phyloP scores from a whole-genome alignment of 2,888 invertebrate species.

The Hanleya hanleyi region DNA sequence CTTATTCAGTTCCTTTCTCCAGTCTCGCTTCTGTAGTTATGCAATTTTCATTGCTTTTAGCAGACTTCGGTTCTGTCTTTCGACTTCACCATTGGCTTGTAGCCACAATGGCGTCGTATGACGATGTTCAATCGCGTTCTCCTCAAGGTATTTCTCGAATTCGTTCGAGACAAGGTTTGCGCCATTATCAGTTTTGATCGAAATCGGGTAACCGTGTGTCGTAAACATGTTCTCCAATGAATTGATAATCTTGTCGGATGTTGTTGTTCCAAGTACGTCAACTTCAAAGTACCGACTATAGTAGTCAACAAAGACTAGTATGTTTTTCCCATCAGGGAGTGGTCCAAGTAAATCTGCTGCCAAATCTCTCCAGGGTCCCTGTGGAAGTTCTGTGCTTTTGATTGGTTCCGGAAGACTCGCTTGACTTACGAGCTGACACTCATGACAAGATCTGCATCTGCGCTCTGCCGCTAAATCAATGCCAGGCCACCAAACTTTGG shows the following conservation, averaged over 20 bases:
- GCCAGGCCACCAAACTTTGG: conserved; percentile 20
- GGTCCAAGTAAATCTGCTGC: conserved; percentile 39
- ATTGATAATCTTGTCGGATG: conserved; percentile 33
- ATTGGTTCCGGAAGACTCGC: conserved; percentile 24
- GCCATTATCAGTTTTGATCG: conserved; percentile 39
- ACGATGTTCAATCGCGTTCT: conserved; percentile 34
- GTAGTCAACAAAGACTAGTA: conserved; percentile 43
- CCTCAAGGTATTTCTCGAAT: conserved; percentile 30
- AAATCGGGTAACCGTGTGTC: conserved; percentile 33
- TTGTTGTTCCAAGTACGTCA: conserved; percentile 24
- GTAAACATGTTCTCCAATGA: conserved; percentile 36
- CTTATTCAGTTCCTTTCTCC: conserved; percentile 14
- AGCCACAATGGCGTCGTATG: conserved; percentile 34
- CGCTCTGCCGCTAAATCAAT: background rate
- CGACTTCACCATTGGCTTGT: conserved; percentile 40
- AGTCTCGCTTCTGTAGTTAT: conserved; percentile 23
- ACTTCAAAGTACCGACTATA: conserved; percentile 42
- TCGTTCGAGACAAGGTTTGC: conserved; percentile 32
- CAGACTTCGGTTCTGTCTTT: conserved; percentile 39
- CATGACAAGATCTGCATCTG: background rate
- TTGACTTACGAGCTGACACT: conserved; percentile 6
- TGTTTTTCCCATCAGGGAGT: conserved; percentile 33
- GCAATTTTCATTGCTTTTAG: conserved; percentile 40
- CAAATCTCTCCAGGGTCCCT: conserved; percentile 39
- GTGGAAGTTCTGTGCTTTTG: conserved; percentile 26